These are phyloP conservation scores for Thomomys bottae DNA, from an alignment of 2,113 vertebrate genomes.

Conservation along the genomic window DNA sequence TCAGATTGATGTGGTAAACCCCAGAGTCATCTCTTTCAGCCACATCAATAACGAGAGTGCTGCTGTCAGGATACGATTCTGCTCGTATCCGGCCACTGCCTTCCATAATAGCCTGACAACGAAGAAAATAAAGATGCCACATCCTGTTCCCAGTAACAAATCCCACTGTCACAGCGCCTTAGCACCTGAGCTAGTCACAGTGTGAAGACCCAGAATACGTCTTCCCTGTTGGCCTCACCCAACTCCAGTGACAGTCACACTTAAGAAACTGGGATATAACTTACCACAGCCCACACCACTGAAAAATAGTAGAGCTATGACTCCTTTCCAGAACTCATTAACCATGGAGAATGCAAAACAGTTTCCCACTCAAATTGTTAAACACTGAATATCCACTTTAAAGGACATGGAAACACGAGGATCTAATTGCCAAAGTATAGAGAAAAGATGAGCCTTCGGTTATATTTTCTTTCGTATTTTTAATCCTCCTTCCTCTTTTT, in stretches of 20 bases:
- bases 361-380: neutral
- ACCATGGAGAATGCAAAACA: neutral
- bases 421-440: neutral
- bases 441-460: neutral
- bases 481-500: too few relatives aligned
- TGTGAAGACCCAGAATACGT: neutral
- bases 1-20: slow-evolving; percentile 93
- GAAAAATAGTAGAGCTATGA: neutral
- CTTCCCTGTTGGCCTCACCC: neutral
- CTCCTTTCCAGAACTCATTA: neutral
- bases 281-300: neutral
- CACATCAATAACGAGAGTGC: slow-evolving; percentile 94
- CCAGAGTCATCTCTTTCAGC: slow-evolving; percentile 95
- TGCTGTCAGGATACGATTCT: slow-evolving; percentile 94
- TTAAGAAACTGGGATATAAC: neutral
- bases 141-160: neutral
- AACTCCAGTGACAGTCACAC: neutral
- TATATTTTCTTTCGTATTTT: neutral
- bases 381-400: neutral
- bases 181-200: neutral
- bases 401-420: neutral
- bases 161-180: neutral
- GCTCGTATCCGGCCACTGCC: slow-evolving; percentile 91
- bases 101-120: slow-evolving; percentile 91
- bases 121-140: slow-evolving; percentile 6